Evolutionary conservation across 53 echinoderm and acorn worm genomes (phyloP).

Genomic region (Temnopleurus reevesii): DNA sequence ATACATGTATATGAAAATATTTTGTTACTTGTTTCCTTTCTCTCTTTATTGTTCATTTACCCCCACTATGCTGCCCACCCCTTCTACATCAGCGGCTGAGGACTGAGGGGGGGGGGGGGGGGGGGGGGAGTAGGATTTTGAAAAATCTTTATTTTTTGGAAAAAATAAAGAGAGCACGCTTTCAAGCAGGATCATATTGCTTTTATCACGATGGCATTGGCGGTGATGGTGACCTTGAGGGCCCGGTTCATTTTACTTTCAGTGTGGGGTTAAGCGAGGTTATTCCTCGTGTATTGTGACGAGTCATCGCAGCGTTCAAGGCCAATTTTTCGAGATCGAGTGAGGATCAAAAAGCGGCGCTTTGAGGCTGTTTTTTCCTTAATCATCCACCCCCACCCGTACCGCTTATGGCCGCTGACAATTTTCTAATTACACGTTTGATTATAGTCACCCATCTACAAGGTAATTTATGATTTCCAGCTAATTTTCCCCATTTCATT

Average conservation of each 20-base stretch:
- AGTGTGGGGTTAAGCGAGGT: background rate
- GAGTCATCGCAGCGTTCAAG: background rate
- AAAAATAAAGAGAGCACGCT: too few relatives aligned
- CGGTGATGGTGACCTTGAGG: background rate
- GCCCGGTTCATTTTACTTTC: slow-evolving; percentile 8
- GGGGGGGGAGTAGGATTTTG: background rate
- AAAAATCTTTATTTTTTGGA: too few relatives aligned
- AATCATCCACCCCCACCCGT: background rate
- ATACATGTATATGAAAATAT: too few relatives aligned
- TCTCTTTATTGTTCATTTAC: too few relatives aligned
- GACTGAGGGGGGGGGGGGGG: background rate
- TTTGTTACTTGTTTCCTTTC: too few relatives aligned
- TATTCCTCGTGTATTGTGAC: background rate
- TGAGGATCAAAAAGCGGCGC: background rate
- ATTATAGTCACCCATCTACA: too few relatives aligned
- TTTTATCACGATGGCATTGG: background rate
- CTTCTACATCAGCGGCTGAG: too few relatives aligned
- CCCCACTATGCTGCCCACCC: too few relatives aligned
- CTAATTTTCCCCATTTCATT: too few relatives aligned
- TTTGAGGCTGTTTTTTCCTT: background rate
- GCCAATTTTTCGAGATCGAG: background rate
- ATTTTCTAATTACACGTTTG: too few relatives aligned
- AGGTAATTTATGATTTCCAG: too few relatives aligned
- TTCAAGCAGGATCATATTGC: background rate
- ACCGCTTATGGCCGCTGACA: background rate